Base-by-base conservation (phyloP, 2,797 vertebrate genomes). In the Molossus alvarezi region DNA sequence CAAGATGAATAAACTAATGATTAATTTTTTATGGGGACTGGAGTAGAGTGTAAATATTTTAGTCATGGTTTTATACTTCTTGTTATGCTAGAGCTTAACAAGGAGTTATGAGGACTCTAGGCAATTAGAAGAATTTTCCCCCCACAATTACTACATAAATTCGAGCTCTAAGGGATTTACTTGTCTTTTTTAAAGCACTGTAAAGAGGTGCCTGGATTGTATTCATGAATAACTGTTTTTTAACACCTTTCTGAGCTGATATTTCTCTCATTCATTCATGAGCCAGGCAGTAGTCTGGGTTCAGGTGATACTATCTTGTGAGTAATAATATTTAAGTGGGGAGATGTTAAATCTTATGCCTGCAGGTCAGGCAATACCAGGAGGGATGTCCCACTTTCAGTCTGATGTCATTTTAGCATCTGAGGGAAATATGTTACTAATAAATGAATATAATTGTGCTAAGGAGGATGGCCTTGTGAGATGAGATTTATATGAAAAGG, bases 1-100 rank as follows among this genome's bases (percentile, higher is more conserved):
- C 86, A 97, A 97, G 79, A 97, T 86, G 84, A 98, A 97, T 96
- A 98, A 98, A 96, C 55, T 82, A 88, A 60, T 33, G 73, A 96
- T 97, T 94, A 0, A 72, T 91, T 85, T 94, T 82, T 90, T 82
- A 94, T 75, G 75, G 23, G 6, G 29, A 77, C 58, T 73, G 14
- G 53, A 89, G 88, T 72, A 11, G 72, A 93, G 3, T 94, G 51
- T 58, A 96, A 97, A 95, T 97, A 95, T 97, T 94, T 98, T 83
- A 91, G 91, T 97, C 60, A 76, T 80, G 77, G 57, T 95, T 85
- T 97, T 97, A 94, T 94, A 64, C 27, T 65, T 90, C 48, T 96
- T 96, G 8, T 95, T 97, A 97, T 95, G 67, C 3, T 90, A 72
- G 51, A 94, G 18, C 65, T 97, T 97, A 97, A 96, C 1, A 90